Conservation (phyloP, 2,797 vertebrate species). For the Trematomus bernacchii region DNA sequence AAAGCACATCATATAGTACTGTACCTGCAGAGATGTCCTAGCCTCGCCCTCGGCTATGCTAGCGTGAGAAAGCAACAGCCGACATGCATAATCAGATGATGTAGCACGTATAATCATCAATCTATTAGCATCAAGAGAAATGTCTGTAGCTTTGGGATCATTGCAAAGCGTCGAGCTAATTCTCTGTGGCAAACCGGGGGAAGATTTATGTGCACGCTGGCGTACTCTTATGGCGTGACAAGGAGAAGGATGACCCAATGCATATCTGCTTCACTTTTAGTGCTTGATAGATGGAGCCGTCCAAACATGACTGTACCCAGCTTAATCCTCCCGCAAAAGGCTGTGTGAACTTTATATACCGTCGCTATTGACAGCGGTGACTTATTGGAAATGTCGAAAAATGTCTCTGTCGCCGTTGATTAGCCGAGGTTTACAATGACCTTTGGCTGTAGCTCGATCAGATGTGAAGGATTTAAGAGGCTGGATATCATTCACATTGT, state of each 20-base stretch:
- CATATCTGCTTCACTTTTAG: conserved; percentile 83
- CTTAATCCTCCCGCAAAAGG: conserved; percentile 74
- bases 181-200: conserved; percentile 70
- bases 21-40: conserved; percentile 2
- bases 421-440: conserved; percentile 30
- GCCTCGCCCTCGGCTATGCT: background rate
- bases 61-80: background rate
- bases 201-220: conserved; percentile 78
- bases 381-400: conserved; percentile 66
- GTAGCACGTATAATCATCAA: conserved; percentile 48
- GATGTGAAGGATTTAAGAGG: conserved; percentile 39
- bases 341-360: conserved; percentile 71
- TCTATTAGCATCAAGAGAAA: conserved; percentile 52
- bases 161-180: conserved; percentile 67
- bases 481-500: background rate
- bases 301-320: conserved; percentile 73
- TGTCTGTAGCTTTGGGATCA: conserved; percentile 57
- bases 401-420: conserved; percentile 25
- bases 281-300: conserved; percentile 84
- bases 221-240: conserved; percentile 75
- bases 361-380: conserved; percentile 71
- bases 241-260: conserved; percentile 80
- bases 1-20: background rate
- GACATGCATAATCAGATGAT: conserved; percentile 55
- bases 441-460: conserved; percentile 38